Percentiles rank a stretch among this genome's conserved stretches.
These are phyloP conservation scores for Myripristis jacobus DNA, from an alignment of 2,797 vertebrate species.

Conservation along the genomic window DNA sequence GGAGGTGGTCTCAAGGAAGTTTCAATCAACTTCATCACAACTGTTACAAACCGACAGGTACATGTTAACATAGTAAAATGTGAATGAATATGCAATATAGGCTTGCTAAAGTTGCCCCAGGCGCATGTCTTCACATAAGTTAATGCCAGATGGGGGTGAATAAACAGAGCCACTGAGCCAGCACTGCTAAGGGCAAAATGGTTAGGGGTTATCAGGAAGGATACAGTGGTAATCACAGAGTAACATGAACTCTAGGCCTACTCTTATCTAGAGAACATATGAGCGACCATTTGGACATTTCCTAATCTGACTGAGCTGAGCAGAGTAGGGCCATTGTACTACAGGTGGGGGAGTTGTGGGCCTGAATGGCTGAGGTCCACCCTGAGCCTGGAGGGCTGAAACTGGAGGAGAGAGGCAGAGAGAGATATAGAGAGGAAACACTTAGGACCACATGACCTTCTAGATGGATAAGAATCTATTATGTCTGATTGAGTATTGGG, in stretches of 20 bases:
- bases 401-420: slow-evolving; percentile 71
- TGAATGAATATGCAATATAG: slow-evolving; percentile 8
- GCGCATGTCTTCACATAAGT: slow-evolving; percentile 48
- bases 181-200: slow-evolving; percentile 45
- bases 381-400: slow-evolving; percentile 77
- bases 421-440: slow-evolving; percentile 62
- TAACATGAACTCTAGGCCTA: slow-evolving; percentile 72
- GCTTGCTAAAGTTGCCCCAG: background rate
- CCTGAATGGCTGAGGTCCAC: slow-evolving; percentile 57
- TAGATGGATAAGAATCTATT: slow-evolving; percentile 59
- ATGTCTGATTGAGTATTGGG: slow-evolving; percentile 29
- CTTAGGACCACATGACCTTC: slow-evolving; percentile 63
- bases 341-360: slow-evolving; percentile 60
- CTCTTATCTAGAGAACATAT: slow-evolving; percentile 79
- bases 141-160: slow-evolving; percentile 53
- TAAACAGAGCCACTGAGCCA: slow-evolving; percentile 51
- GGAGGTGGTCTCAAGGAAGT: too few relatives aligned
- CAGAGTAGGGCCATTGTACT: slow-evolving; percentile 75
- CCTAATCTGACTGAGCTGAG: slow-evolving; percentile 73
- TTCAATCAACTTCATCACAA: background rate
- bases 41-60: slow-evolving; percentile 6
- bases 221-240: slow-evolving; percentile 74
- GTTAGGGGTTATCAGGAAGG: slow-evolving; percentile 74
- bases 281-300: slow-evolving; percentile 81
- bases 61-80: background rate